Evolutionary conservation across 2,113 vertebrate genomes (phyloP), one percentile per base, ranked within the genome.

Genomic region (Corythornis vintsioides): DNA sequence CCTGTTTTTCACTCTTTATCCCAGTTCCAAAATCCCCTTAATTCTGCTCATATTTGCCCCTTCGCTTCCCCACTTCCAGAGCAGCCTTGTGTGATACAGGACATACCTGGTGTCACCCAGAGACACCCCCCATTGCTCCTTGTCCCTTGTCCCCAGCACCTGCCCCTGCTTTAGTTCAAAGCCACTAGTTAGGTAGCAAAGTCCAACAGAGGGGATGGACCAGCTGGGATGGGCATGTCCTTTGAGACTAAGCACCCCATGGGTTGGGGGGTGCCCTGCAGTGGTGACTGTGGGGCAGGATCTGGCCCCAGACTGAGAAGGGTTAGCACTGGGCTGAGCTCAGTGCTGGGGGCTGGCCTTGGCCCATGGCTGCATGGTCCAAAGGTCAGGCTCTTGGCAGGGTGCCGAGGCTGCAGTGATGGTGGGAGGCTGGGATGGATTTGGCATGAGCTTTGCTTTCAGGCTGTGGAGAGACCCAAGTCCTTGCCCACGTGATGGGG

Each of bases 331-430:
- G 53, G 53, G 33, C 81, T 87, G 47, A 61, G 78, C 78, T 63
- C 0, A 7, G 74, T 43, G 47, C 74, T 0, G 17, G 60, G 75
- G 83, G 83, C 56, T 64, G 93, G 78, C n/a, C 42, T 93, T 95
- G 96, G 94, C 93, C 91, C 0, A 3, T 6, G 20, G 38, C 88
- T 13, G 10, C 56, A 64, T 53, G 88, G 84, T 79, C 29, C 75
- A 75, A 95, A 93, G 94, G 80, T 84, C 87, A 65, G 57, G 72
- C 76, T 90, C 35, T 72, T 92, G 95, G 89, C 94, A 60, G 70
- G 72, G 29, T 3, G 22, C 75, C 20, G 60, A 21, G 9, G 48
- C 75, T 74, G 81, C 83, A 26, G 81, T 1, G 0, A 56, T 61
- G 75, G 26, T 3, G 83, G 83, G 89, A 90, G 81, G 67, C 22